Percentiles rank a stretch among this genome's conserved stretches.
These are phyloP conservation scores for Distichodus sexfasciatus DNA, from an alignment of 2,797 vertebrate species.

Conservation along the genomic window DNA sequence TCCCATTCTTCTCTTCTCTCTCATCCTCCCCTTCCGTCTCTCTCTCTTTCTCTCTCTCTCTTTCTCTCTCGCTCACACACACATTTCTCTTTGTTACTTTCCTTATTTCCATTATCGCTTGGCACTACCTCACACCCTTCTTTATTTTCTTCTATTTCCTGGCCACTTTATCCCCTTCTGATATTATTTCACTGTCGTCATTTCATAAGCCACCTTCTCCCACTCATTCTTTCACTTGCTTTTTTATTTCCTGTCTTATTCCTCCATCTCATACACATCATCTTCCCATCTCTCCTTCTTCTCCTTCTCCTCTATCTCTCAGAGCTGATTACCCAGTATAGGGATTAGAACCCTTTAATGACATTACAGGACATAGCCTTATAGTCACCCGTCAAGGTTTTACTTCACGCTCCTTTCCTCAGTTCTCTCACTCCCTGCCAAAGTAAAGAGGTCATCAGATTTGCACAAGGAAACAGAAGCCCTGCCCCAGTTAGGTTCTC, in stretches of 20 bases:
- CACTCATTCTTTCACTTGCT: conserved; percentile 36
- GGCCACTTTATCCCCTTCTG: conserved; percentile 7
- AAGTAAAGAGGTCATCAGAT: conserved; percentile 54
- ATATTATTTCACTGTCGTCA: conserved; percentile 14
- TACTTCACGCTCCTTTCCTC: background rate
- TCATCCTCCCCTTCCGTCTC: background rate
- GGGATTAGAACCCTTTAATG: conserved; percentile 61
- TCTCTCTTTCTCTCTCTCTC: background rate
- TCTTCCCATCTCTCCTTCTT: background rate
- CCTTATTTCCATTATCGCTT: background rate
- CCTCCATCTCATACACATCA: background rate
- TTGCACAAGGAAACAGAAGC: conserved; percentile 47
- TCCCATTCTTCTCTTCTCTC: conserved; percentile 25
- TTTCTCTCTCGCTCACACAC: no score
- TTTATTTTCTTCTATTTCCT: conserved; percentile 8
- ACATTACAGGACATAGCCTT: conserved; percentile 50
- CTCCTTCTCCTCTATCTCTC: conserved; percentile 29
- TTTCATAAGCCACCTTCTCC: conserved; percentile 19
- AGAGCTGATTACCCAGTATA: conserved; percentile 23
- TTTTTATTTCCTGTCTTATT: conserved; percentile 22
- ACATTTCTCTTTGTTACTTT: background rate
- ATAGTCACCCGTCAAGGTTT: conserved; percentile 48
- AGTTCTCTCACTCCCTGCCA: conserved; percentile 23
- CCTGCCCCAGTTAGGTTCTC: background rate
- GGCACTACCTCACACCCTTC: background rate